Evolutionary conservation across 2,888 invertebrate genomes (phyloP), one percentile per base, ranked within the genome.

Genomic region (Protophormia terraenovae): DNA sequence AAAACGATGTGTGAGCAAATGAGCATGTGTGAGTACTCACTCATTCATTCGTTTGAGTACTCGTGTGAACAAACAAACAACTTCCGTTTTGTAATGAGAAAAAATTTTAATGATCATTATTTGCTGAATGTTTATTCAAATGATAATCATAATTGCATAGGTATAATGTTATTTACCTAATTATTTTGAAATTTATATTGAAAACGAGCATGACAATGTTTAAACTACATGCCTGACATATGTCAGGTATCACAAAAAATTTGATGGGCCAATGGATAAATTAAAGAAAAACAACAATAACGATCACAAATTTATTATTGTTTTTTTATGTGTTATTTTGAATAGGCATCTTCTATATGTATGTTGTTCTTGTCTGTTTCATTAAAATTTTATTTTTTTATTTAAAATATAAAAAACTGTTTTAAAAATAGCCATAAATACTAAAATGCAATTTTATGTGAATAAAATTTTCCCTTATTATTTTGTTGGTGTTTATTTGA

Each of bases 161-260:
- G n/a, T n/a, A n/a, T n/a, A n/a, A n/a, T 64, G 7, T 50, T 67
- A 16, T 73, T 38, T 41, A n/a, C 7, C 75, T 75, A 47, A 81
- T 81, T 62, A 62, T 69, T 45, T 14, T 75, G 53, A 64, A 58
- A 71, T 82, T 55, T 64, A 58, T 83, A 55, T 64, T 77, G 76
- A 82, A 60, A n/a, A 73, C 22, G 27, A 73, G 55, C 73, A 32
- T 82, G 78, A 67, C 77, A 82, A 19, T 69, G 58, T 77, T 58
- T 69, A 64, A 73, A 78, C 35, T 73, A n/a, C n/a, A n/a, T n/a
- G 53, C 69, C 29, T 78, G 78, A 85, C 81, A 82, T 69, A 69
- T 73, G 73, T 71, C 24, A 75, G 73, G 58, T 78, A 71, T 55
- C 35, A 58, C 35, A 58, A 64, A 71, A 58, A 66, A 35, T 77